These are phyloP conservation scores for Phaethornis superciliosus DNA, from an alignment of 2,113 vertebrate genomes.

Conservation along the genomic window DNA sequence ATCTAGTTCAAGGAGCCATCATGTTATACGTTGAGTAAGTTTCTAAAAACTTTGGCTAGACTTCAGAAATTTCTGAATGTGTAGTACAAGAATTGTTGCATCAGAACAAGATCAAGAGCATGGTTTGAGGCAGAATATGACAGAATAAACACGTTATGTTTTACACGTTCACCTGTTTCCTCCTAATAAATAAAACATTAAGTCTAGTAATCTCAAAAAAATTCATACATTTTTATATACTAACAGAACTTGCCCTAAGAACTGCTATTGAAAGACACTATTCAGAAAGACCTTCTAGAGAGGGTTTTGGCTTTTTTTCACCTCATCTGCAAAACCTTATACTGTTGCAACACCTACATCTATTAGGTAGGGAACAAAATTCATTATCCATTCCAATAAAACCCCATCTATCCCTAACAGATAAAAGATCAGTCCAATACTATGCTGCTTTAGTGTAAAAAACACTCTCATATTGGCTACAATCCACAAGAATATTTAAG, in stretches of 20 bases:
- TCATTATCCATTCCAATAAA: neutral
- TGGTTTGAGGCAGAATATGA: neutral
- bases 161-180: neutral
- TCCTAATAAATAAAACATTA: neutral
- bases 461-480: neutral
- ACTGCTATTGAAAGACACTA: neutral
- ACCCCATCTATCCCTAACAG: neutral
- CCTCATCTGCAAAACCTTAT: neutral
- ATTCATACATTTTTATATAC: neutral
- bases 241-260: neutral
- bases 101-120: neutral
- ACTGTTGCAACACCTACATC: neutral
- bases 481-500: neutral
- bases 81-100: neutral
- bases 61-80: neutral
- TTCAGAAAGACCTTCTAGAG: neutral
- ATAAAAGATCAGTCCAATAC: neutral
- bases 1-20: neutral
- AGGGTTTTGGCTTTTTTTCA: neutral
- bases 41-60: neutral
- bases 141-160: neutral
- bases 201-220: neutral
- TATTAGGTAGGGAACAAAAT: neutral
- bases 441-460: neutral
- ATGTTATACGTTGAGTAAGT: neutral